A percentile compares a stretch with the other conserved stretches of the same genome.
Evolutionary conservation across 1,140 invertebrate species (phyloP).

Genomic region (Gonioctena quinquepunctata): DNA sequence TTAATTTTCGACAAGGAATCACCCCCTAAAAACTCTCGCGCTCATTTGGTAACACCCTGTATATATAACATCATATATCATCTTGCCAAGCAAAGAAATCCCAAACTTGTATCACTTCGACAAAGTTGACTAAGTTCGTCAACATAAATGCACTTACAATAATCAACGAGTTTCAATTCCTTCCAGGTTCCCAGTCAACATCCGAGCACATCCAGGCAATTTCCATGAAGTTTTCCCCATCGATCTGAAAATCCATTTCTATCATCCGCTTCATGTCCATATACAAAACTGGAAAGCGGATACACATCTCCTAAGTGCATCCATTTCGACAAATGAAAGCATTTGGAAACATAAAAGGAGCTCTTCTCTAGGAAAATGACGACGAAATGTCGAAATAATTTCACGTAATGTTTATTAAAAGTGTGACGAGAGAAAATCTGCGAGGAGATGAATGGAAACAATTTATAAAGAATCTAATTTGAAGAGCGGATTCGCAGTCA

Average conservation of each 20-base stretch:
- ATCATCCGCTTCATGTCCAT: background rate
- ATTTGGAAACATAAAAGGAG: conserved; percentile 10
- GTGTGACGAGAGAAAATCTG: conserved; percentile 15
- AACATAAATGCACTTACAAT: too few species aligned
- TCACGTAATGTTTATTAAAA: conserved; percentile 21
- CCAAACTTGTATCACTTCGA: too few species aligned
- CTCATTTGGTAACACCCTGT: too few species aligned
- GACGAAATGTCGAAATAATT: conserved; percentile 8
- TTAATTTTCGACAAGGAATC: too few species aligned
- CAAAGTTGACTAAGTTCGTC: too few species aligned
- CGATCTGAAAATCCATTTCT: background rate
- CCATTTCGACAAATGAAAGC: background rate
- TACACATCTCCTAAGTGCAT: conserved; percentile 1
- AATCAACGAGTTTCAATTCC: background rate
- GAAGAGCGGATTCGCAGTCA: conserved; percentile 19
- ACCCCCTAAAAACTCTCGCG: too few species aligned
- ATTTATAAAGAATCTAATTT: conserved; percentile 27
- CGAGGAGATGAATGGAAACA: conserved; percentile 18
- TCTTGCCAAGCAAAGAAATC: too few species aligned
- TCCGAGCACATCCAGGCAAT: background rate
- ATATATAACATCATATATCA: too few species aligned
- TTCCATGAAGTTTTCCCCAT: background rate
- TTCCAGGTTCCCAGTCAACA: background rate
- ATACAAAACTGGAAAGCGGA: conserved; percentile 6
- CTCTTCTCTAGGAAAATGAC: background rate